These are phyloP conservation scores for Mycteria americana DNA, from an alignment of 2,797 vertebrate genomes.

Conservation along the genomic window DNA sequence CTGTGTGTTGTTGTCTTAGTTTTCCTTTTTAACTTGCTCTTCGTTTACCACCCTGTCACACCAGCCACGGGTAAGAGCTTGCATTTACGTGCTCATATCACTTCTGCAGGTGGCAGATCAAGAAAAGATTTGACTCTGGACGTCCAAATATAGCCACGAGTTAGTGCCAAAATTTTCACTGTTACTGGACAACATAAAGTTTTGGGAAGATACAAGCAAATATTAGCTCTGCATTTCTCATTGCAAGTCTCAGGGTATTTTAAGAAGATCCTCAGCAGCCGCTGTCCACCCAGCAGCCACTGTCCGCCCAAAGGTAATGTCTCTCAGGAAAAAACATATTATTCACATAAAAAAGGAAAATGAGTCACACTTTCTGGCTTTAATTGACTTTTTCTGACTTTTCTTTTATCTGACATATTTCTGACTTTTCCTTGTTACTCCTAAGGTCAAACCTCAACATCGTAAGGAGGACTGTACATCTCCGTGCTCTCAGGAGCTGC, in stretches of 20 bases:
- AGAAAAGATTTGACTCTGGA: neutral
- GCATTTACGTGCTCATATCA: neutral
- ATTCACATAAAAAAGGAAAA: neutral
- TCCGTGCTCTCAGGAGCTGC: neutral
- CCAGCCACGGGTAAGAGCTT: neutral
- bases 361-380: neutral
- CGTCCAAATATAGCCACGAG: neutral
- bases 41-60: neutral
- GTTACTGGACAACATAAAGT: neutral
- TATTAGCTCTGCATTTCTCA: neutral
- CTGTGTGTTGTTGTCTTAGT: fast-evolving
- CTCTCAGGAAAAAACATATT: neutral
- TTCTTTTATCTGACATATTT: neutral
- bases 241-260: neutral
- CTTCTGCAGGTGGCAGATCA: neutral
- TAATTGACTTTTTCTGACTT: neutral
- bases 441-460: neutral
- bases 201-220: neutral
- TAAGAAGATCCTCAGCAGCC: neutral
- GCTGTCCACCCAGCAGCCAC: neutral
- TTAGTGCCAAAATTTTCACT: neutral
- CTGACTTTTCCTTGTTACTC: neutral
- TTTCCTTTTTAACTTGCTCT: neutral
- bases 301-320: neutral
- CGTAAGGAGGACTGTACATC: neutral